Evolutionary conservation across 2,888 invertebrate species (phyloP), one percentile per base, ranked within the genome.

Genomic region (Thera britannica): DNA sequence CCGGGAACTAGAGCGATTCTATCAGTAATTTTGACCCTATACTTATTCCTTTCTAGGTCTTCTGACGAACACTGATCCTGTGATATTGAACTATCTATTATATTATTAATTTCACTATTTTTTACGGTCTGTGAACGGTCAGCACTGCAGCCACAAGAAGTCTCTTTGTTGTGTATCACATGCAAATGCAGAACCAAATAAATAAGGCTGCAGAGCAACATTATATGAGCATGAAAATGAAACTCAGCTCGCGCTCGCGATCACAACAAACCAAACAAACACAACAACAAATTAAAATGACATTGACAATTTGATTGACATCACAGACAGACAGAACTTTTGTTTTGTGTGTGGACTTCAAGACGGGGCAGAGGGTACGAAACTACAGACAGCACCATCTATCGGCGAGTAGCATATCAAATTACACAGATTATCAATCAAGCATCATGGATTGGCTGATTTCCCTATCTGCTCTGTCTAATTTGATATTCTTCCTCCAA

Each of bases 1-100:
- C 94, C 95, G n/a, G 96, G 94, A 73, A 99, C 96, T 36, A 96
- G 87, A 11, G 96, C 95, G 97, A 98, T 98, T 51, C 91, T 63
- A 55, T 70, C 68, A 58, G 48, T 52, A 48, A 55, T 58, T 58
- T 73, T 55, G 62, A n/a, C 61, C 36, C 60, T 63, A 9, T 66
- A 56, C 34, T 62, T 49, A 23, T 66, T 64, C 56, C 65, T 62
- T 63, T 70, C 66, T 38, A 68, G 68, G 41, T 67, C 62, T 54
- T 55, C 55, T 55, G 66, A 41, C 51, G 83, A 76, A 75, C 88
- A 90, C 57, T 87, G 83, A 63, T 82, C 79, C 41, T 74, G 54
- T 52, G 58, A n/a, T 55, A 8, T 12, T 38, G 49, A 60, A 61
- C 49, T 57, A 66, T 68, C 74, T 65, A 78, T 77, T 69, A 79